A percentile compares a stretch with the other conserved stretches of the same genome.
Conservation (phyloP, 2,797 vertebrate species). For the Propithecus perrieri region DNA sequence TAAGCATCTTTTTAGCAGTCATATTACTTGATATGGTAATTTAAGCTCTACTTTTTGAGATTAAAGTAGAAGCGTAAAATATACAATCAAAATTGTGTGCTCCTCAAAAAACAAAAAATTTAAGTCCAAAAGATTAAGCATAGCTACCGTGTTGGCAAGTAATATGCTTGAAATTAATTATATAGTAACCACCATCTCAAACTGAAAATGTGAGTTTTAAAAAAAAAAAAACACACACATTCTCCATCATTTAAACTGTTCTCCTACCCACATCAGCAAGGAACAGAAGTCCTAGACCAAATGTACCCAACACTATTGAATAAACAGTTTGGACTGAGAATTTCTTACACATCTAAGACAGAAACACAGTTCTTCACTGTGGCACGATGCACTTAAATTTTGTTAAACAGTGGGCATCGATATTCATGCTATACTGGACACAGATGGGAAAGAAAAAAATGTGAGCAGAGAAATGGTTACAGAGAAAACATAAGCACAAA, state of each 20-base stretch:
- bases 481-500: background rate
- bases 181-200: background rate
- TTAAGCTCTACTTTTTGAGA: background rate
- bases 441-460: too few species aligned
- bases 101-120: background rate
- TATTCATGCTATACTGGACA: background rate
- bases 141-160: background rate
- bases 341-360: background rate
- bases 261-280: rapidly evolving
- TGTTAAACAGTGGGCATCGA: background rate
- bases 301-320: background rate
- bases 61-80: background rate
- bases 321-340: background rate
- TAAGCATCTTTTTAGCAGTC: background rate
- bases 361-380: background rate
- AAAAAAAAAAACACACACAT: background rate
- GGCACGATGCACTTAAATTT: rapidly evolving
- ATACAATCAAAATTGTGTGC: background rate
- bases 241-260: background rate
- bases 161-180: background rate
- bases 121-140: background rate
- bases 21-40: rapidly evolving
- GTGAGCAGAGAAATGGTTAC: background rate
- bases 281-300: background rate
- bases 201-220: background rate